Conservation (phyloP, 2,113 vertebrate species). For the Engystomops pustulosus region DNA sequence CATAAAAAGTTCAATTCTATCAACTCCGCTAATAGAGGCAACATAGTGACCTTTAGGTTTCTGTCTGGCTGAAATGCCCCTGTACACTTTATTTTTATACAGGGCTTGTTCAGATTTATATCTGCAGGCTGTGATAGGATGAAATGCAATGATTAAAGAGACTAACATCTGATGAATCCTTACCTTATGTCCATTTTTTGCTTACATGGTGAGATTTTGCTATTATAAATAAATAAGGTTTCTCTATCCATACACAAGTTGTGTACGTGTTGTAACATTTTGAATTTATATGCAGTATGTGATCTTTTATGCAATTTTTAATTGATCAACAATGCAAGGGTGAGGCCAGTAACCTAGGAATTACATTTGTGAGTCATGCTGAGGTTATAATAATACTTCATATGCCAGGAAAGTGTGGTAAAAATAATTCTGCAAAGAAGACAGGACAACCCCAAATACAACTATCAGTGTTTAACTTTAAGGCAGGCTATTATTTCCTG, state of each 20-base stretch:
- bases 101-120: no score
- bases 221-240: background rate
- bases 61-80: no score
- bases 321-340: constrained; percentile 49
- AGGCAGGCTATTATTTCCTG: no score
- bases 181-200: no score
- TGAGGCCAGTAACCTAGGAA: constrained; percentile 43
- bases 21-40: no score
- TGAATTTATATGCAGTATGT: background rate
- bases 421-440: background rate
- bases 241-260: background rate
- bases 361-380: constrained; percentile 44
- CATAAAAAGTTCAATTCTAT: no score
- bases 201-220: background rate
- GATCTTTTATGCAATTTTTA: constrained; percentile 40
- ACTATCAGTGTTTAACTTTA: no score
- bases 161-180: background rate
- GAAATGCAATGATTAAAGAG: no score
- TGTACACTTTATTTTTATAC: no score
- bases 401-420: background rate
- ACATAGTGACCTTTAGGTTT: no score
- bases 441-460: background rate
- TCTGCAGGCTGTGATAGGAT: no score
- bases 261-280: constrained; percentile 29
- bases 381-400: constrained; percentile 8